Conservation (phyloP, 2,797 vertebrate species). For the Crenichthys baileyi region DNA sequence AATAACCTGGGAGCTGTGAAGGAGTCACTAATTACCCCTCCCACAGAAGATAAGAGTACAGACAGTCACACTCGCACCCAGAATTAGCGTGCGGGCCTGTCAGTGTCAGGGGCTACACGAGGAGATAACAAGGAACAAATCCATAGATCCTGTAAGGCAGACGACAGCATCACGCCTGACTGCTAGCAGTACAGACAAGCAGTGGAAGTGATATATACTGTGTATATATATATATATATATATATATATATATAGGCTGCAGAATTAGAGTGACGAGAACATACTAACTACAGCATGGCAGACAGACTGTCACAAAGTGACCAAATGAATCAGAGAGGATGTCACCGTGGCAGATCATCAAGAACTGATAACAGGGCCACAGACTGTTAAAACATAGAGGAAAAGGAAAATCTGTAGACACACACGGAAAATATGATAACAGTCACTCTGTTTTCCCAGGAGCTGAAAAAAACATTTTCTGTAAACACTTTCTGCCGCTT, state of each 20-base stretch:
- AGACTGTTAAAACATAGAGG: constrained; percentile 59
- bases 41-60: constrained; percentile 54
- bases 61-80: constrained; percentile 58
- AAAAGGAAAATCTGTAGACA: constrained; percentile 53
- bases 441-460: constrained; percentile 24
- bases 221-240: constrained; percentile 48
- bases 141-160: constrained; percentile 63
- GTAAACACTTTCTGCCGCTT: constrained; percentile 4
- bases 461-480: constrained; percentile 35
- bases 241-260: constrained; percentile 49
- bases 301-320: constrained; percentile 73
- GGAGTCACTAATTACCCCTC: constrained; percentile 79
- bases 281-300: constrained; percentile 65
- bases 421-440: constrained; percentile 31
- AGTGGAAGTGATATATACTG: constrained; percentile 57
- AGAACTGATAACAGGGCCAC: constrained; percentile 61
- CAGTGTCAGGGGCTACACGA: constrained; percentile 60
- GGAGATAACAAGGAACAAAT: constrained; percentile 69
- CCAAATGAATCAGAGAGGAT: constrained; percentile 75
- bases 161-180: constrained; percentile 42
- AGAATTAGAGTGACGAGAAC: constrained; percentile 64
- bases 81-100: constrained; percentile 57
- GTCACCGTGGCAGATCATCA: constrained; percentile 72
- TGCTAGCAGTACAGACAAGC: constrained; percentile 52
- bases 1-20: constrained; percentile 79